Evolutionary conservation across 2,888 invertebrate genomes (phyloP), one percentile per base, ranked within the genome.

Genomic region (Hydriomena furcata): DNA sequence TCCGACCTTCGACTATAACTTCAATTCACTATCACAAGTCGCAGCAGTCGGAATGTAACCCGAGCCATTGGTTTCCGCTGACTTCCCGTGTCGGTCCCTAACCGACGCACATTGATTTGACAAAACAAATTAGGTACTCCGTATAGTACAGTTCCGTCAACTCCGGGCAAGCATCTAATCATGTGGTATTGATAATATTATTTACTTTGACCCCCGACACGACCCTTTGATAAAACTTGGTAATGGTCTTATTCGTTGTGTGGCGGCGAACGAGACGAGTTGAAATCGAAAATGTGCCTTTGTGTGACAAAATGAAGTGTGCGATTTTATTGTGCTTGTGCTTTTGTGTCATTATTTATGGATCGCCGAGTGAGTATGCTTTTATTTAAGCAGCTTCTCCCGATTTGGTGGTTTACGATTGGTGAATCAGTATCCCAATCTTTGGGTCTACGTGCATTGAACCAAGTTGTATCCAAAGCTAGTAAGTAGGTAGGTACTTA

Each of bases 301-400:
- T 64, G 68, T 72, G 72, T 55, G 52, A 57, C 66, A 82, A 73
- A 64, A 89, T 89, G 87, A 70, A 79, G 80, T 76, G 83, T 76
- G 83, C 79, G 68, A 60, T 82, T 61, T 71, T 87, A 63, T 68
- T 85, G 84, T 81, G 79, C 69, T 63, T 88, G 79, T 86, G 83
- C 74, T 57, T 79, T 46, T 64, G 63, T 53, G 73, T 71, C 61
- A 71, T 73, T 20, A 80, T 68, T 27, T 68, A 73, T 25, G 85
- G 81, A 70, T 82, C 83, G 24, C 80, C 82, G 47, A 84, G 89
- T 89, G 71, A 76, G 88, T 83, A 68, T 32, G 37, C 42, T 42
- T 46, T 30, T 58, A 41, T 48, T 42, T 40, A 36, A 13, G 13
- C 35, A 7, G 24, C 25, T 48, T 36, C 25, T 41, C 30, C 37